phyloP scores from a whole-genome alignment of 2,888 invertebrate species.

The Troides oblongomaculatus region DNA sequence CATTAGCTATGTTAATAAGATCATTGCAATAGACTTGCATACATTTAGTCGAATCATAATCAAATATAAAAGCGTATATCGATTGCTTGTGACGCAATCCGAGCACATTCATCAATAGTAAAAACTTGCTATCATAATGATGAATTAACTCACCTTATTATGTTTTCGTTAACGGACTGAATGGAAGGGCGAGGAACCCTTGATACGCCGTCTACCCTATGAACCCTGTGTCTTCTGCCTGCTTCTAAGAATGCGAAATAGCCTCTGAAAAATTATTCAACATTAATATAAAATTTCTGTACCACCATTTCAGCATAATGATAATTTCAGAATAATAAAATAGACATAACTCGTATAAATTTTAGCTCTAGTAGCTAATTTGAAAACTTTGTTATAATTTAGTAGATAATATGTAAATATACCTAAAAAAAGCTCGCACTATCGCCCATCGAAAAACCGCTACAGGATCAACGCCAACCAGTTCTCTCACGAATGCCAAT shows the following conservation, averaged over 20 bases:
- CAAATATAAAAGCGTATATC: conserved; percentile 30
- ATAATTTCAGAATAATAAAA: no score
- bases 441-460: conserved; percentile 97
- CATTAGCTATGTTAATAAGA: conserved; percentile 41
- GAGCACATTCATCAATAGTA: conserved; percentile 38
- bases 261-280: conserved; percentile 76
- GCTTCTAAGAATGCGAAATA: conserved; percentile 94
- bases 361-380: no score
- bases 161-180: conserved; percentile 85
- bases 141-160: conserved; percentile 77
- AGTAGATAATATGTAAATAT: background rate
- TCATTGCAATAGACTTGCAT: conserved; percentile 28
- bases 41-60: conserved; percentile 39
- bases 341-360: no score
- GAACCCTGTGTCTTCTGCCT: conserved; percentile 85
- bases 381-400: no score
- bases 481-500: conserved; percentile 94
- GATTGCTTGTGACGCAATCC: conserved; percentile 42
- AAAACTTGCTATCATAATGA: conserved; percentile 6
- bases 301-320: no score
- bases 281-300: no score
- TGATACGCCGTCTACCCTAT: conserved; percentile 78
- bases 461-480: conserved; percentile 95
- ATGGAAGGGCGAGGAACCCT: conserved; percentile 80
- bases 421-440: conserved; percentile 91